Conservation (phyloP, 2,888 invertebrate genomes). For the Beris chalybata region DNA sequence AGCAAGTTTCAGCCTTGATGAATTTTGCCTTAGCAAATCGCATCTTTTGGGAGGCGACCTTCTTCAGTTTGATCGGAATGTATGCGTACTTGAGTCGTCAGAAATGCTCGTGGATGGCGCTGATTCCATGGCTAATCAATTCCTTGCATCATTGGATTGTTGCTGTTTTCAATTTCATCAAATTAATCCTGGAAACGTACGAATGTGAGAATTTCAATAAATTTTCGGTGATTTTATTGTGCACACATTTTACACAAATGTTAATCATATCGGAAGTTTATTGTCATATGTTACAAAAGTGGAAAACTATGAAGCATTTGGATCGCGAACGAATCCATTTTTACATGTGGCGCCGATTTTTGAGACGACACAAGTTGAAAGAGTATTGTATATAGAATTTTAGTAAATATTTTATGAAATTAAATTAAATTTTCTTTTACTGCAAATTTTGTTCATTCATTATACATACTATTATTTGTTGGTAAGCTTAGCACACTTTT, state of each 20-base stretch:
- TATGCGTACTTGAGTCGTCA: constrained; percentile 6
- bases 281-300: constrained; percentile 16
- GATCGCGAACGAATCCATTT: constrained; percentile 17
- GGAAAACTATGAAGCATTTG: constrained; percentile 14
- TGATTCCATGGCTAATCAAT: constrained; percentile 17
- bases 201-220: constrained; percentile 11
- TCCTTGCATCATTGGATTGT: constrained; percentile 13
- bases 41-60: constrained; percentile 13
- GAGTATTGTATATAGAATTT: constrained; percentile 16
- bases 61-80: constrained; percentile 19
- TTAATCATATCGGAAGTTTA: constrained; percentile 19
- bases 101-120: constrained; percentile 17
- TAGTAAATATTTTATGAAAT: not conserved
- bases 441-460: too few relatives aligned
- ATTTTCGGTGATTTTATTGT: constrained; percentile 8
- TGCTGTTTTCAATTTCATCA: constrained; percentile 1
- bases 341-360: constrained; percentile 15
- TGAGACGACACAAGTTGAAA: constrained; percentile 9
- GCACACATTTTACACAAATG: constrained; percentile 7
- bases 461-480: too few relatives aligned
- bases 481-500: too few relatives aligned
- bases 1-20: constrained; percentile 5
- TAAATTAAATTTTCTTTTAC: not conserved
- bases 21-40: constrained; percentile 7
- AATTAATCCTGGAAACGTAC: constrained; percentile 17